Conservation (phyloP, 2,113 vertebrate species). For the Perca fluviatilis region DNA sequence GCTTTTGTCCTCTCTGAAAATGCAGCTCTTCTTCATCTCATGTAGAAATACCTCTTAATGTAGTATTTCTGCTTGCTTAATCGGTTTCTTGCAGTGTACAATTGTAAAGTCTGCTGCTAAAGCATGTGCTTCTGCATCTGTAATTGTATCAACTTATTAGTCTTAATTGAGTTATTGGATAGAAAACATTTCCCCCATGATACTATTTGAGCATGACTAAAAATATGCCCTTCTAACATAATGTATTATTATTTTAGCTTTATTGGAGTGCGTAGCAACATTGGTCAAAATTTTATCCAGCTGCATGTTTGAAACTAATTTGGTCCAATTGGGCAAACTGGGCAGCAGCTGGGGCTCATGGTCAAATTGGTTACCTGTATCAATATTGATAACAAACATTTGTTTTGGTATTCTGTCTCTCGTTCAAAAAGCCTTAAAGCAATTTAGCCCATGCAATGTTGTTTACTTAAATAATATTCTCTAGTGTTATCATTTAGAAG, state of each 20-base stretch:
- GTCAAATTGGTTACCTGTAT: not conserved
- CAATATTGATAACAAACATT: not conserved
- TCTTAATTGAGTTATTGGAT: too few relatives aligned
- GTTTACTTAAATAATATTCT: not conserved
- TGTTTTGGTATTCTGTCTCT: not conserved
- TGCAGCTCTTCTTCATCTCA: conserved; percentile 2
- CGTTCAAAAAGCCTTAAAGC: not conserved
- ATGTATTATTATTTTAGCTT: not conserved
- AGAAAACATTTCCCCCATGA: too few relatives aligned
- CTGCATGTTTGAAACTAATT: not conserved
- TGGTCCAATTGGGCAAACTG: not conserved
- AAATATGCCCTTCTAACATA: too few relatives aligned
- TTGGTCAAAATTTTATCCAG: not conserved
- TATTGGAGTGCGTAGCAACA: not conserved
- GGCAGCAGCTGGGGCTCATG: not conserved
- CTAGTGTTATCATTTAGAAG: too few relatives aligned
- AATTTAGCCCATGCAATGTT: not conserved
- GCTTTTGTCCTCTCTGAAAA: conserved; percentile 18
- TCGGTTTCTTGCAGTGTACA: not conserved
- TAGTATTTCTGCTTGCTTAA: not conserved
- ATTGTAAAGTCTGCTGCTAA: not conserved
- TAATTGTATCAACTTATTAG: too few relatives aligned
- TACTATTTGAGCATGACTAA: too few relatives aligned
- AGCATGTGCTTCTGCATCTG: not conserved
- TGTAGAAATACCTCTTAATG: not conserved